phyloP scores from a whole-genome alignment of 2,113 vertebrate species.

The Fukomys damarensis region DNA sequence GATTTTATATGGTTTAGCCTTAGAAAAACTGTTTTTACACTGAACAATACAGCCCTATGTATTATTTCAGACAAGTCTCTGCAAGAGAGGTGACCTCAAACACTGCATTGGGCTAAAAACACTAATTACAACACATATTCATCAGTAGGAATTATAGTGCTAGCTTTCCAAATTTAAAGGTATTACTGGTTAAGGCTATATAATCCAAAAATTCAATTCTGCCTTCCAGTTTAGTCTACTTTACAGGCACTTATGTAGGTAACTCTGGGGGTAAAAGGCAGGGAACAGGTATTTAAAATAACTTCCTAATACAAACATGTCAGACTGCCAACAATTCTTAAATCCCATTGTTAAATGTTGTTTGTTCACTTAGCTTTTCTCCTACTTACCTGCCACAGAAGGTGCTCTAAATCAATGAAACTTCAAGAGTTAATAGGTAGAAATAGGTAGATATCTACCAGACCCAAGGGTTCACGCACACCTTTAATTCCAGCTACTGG shows the following conservation, averaged over 20 bases:
- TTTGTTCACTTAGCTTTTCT: slow-evolving; percentile 29
- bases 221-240: not conserved
- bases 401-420: not conserved
- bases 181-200: not conserved
- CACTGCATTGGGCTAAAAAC: not conserved
- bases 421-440: not conserved
- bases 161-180: not conserved
- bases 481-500: not conserved
- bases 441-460: not conserved
- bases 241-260: not conserved
- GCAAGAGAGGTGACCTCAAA: not conserved
- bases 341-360: not conserved
- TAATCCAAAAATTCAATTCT: not conserved
- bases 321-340: not conserved
- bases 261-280: not conserved
- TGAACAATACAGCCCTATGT: not conserved
- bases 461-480: not conserved
- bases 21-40: slow-evolving; percentile 39
- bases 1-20: slow-evolving; percentile 16
- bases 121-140: not conserved
- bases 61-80: not conserved
- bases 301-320: not conserved
- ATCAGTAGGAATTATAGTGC: not conserved
- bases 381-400: not conserved
- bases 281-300: not conserved